phyloP scores from a whole-genome alignment of 2,797 vertebrate species.

The Phalanger gymnotis region DNA sequence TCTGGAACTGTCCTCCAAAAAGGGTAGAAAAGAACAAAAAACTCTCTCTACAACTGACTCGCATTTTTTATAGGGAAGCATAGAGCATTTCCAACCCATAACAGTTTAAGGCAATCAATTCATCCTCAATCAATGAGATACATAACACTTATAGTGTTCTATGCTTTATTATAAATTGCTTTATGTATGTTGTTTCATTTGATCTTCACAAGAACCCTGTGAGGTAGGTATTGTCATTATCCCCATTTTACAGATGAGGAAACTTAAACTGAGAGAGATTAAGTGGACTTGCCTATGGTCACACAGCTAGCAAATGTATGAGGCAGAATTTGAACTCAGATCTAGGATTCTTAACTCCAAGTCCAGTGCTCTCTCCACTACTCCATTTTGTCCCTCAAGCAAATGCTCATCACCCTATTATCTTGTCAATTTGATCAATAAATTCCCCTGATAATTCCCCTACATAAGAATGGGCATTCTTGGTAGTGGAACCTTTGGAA shows the following conservation, averaged over 20 bases:
- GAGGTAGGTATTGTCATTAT: neutral
- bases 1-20: neutral
- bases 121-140: neutral
- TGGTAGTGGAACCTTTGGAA: neutral
- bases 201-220: neutral
- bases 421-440: neutral
- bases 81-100: neutral
- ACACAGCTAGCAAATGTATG: neutral
- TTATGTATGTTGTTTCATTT: neutral
- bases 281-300: constrained; percentile 3
- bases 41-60: neutral
- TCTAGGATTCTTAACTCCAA: neutral
- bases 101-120: neutral
- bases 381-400: neutral
- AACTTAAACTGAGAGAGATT: constrained; percentile 10
- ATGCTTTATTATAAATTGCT: neutral
- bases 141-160: neutral
- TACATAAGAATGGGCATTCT: neutral
- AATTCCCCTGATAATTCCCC: neutral
- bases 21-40: neutral
- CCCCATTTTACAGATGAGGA: constrained; percentile 18
- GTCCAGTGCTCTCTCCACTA: neutral
- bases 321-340: neutral
- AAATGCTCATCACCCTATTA: neutral
- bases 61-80: neutral